These are phyloP conservation scores for Seira musarum DNA, from an alignment of 2,888 invertebrate genomes.

Conservation along the genomic window DNA sequence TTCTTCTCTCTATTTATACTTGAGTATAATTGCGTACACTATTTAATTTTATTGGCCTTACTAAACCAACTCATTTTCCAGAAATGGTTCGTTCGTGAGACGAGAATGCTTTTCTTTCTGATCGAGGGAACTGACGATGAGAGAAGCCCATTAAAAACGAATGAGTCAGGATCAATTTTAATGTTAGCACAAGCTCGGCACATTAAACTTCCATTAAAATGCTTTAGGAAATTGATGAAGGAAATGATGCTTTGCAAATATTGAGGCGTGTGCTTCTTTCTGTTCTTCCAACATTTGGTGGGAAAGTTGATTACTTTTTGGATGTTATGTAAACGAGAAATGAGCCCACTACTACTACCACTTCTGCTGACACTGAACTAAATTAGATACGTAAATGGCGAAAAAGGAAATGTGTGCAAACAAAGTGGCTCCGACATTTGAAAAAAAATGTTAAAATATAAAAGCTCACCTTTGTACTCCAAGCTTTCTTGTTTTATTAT, in stretches of 20 bases:
- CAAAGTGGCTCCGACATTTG: no score
- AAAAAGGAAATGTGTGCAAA: no score
- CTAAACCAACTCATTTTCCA: constrained; percentile 2
- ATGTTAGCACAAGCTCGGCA: constrained; percentile 20
- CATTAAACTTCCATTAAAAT: constrained; percentile 56
- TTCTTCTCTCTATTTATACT: constrained; percentile 1
- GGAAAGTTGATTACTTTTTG: constrained; percentile 4
- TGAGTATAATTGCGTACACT: constrained; percentile 9
- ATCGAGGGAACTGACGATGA: neutral
- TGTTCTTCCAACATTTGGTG: neutral
- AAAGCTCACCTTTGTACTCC: no score
- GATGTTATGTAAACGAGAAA: neutral
- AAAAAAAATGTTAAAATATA: no score
- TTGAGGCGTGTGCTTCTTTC: constrained; percentile 13
- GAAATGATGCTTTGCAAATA: constrained; percentile 45
- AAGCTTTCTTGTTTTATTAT: no score
- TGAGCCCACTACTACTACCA: no score
- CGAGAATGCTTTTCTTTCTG: neutral
- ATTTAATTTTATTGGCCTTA: constrained; percentile 6
- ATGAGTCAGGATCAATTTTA: constrained; percentile 42
- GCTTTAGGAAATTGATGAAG: constrained; percentile 47
- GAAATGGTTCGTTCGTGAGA: neutral
- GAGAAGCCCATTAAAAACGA: constrained; percentile 36
- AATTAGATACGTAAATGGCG: no score
- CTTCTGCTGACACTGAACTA: no score